phyloP scores from a whole-genome alignment of 1,140 invertebrate genomes.

The Orussus abietinus region DNA sequence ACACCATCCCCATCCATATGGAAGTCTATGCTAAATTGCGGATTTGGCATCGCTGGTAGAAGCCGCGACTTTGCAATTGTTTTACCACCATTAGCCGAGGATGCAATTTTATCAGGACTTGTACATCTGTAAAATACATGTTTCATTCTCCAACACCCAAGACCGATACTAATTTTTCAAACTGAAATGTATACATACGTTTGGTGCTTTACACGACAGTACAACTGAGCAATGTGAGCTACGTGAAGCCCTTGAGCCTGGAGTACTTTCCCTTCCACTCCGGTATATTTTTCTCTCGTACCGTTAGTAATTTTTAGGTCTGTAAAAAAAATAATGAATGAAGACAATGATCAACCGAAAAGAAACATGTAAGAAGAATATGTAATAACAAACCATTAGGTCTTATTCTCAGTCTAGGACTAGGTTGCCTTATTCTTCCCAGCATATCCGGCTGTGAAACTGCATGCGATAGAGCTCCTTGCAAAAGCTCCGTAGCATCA shows the following conservation, averaged over 20 bases:
- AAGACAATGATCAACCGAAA: neutral
- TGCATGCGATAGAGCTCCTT: constrained; percentile 43
- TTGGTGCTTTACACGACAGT: constrained; percentile 44
- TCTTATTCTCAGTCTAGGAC: constrained; percentile 33
- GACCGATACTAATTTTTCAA: constrained; percentile 6
- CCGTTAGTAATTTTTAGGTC: constrained; percentile 38
- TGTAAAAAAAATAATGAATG: constrained; percentile 14
- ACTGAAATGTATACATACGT: constrained; percentile 25
- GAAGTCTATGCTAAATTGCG: constrained; percentile 44
- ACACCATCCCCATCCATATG: constrained; percentile 41
- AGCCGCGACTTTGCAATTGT: constrained; percentile 46
- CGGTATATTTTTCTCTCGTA: constrained; percentile 41
- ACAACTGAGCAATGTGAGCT: constrained; percentile 44
- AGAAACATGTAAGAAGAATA: constrained; percentile 1
- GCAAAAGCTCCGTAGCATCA: constrained; percentile 46
- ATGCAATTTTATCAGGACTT: constrained; percentile 37
- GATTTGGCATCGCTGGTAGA: constrained; percentile 46
- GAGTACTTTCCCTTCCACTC: constrained; percentile 46
- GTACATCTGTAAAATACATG: constrained; percentile 27
- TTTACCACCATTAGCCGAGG: constrained; percentile 35
- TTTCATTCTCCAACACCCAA: too few species aligned
- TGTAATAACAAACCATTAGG: constrained; percentile 30
- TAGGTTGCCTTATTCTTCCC: constrained; percentile 34
- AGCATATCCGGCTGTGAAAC: constrained; percentile 51
- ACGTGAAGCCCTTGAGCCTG: constrained; percentile 49